Evolutionary conservation across 2,113 vertebrate genomes (phyloP).

Genomic region (Centrocercus urophasianus): DNA sequence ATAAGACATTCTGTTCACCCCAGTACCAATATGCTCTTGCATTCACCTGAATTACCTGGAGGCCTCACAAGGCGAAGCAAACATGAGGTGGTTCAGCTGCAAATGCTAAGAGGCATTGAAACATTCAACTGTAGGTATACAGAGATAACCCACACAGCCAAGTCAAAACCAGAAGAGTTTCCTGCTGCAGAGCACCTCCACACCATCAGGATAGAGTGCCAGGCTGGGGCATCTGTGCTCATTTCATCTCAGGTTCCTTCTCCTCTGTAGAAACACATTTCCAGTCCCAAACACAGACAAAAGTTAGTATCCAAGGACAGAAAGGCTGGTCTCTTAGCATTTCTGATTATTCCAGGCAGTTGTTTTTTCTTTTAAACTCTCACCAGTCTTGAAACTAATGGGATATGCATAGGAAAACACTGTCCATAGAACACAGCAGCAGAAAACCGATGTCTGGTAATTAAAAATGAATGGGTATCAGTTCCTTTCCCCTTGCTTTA

Average conservation of each 20-base stretch:
- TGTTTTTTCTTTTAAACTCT: background rate
- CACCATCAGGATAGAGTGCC: background rate
- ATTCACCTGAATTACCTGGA: background rate
- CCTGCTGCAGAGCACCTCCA: background rate
- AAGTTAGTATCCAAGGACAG: background rate
- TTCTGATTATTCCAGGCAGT: background rate
- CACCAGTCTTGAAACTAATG: background rate
- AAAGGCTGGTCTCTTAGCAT: fast-evolving
- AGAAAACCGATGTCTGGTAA: background rate
- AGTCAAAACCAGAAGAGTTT: background rate
- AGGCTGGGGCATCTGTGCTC: background rate
- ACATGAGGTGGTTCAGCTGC: background rate
- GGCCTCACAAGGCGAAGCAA: background rate
- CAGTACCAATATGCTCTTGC: background rate
- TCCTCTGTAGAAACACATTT: background rate
- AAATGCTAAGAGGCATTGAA: fast-evolving
- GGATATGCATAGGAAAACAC: background rate
- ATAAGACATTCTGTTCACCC: background rate
- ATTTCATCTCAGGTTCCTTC: background rate
- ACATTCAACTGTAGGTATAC: fast-evolving
- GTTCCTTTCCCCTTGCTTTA: background rate
- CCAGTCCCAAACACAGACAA: background rate
- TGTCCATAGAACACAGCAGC: background rate
- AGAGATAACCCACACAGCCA: fast-evolving
- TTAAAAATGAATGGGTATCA: background rate